Evolutionary conservation across 1,140 invertebrate species (phyloP), one percentile per base, ranked within the genome.

Genomic region (Yoshiicerus persimilis): DNA sequence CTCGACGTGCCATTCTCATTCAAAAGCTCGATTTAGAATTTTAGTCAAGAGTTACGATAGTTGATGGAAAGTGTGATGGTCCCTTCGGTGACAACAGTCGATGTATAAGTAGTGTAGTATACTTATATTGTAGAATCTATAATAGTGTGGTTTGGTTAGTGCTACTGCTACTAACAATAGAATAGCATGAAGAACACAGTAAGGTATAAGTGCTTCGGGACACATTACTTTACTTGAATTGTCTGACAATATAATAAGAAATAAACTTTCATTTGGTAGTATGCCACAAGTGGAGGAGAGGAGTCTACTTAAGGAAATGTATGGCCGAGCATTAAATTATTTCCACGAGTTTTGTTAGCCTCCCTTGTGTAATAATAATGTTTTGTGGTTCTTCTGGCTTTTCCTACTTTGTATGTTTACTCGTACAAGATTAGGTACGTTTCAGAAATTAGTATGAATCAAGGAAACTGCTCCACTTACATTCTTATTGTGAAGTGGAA

Each of bases 21-120:
- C 34, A 80, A 70, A 80, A 80, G 75, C 23, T n/a, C 75, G 75
- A 80, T 80, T 80, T 80, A 80, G 30, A 80, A 38, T 80, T 56
- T 80, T 32, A 80, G 30, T 38, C 32, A 80, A 80, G 75, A 36
- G 75, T 36, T 80, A 38, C 75, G 27, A 27, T 6, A n/a, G 64
- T 70, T 70, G 64, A 70, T 70, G 64, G 64, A 27, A 56, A 56
- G 13, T 6, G 47, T 56, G 47, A 56, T 56, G 47, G 47, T 56
- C 47, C 47, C 47, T 56, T n/a, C n/a, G 47, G 47, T 56, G 47
- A 30, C 23, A 32, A 13, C 13, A 30, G 66, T 70, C 66, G 16
- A 30, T 70, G 25, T n/a, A 70, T 8, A 16, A 30, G 0, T 2
- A 27, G 25, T 13, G 9, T 30, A 30, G n/a, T 64, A 64, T 64